Evolutionary conservation across 2,113 vertebrate genomes (phyloP), one percentile per base, ranked within the genome.

Genomic region (Prochilodus magdalenae): DNA sequence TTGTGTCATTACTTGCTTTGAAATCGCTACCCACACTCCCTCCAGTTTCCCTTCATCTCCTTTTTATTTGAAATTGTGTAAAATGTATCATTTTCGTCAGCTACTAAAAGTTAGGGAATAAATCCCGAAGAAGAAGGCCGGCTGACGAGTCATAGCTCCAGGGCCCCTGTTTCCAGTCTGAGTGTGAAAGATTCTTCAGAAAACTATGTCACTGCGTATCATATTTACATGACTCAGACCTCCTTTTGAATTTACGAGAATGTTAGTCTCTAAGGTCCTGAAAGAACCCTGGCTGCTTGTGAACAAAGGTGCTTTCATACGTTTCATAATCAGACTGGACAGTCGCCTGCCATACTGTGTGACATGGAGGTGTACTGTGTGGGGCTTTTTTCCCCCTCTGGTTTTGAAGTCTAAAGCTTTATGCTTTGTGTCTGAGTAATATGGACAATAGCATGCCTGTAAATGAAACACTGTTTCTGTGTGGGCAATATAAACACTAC

Each of bases 281-380:
- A 67, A 67, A 44, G 66, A 44, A 70, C 11, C 33, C 44, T 70
- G 66, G 66, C 66, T n/a, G 30, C 33, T 12, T 60, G 24, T 60
- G 57, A 60, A 60, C n/a, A 26, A 60, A 60, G 12, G 57, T 60
- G 57, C 57, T 22, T 60, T 60, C 24, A 24, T 60, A 26, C 8
- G 22, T n/a, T 51, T 24, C 24, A 60, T 60, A 26, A 26, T 60
- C n/a, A 60, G 7, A 26, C 30, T 69, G 33, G 22, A 40, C 12
- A 40, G 30, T 13, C 10, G 66, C 66, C 66, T 70, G 66, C 66
- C 33, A 14, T 70, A 13, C 33, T 40, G 22, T 40, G 27, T 12
- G 62, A 16, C 20, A 57, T 7, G 14, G 53, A 57, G 20, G 53
- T 57, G 57, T 33, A 36, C 62, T 11, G 16, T 22, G 7, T 67